Evolutionary conservation across 2,888 invertebrate genomes (phyloP), one percentile per base, ranked within the genome.

Genomic region (Leptodirus hochenwartii): DNA sequence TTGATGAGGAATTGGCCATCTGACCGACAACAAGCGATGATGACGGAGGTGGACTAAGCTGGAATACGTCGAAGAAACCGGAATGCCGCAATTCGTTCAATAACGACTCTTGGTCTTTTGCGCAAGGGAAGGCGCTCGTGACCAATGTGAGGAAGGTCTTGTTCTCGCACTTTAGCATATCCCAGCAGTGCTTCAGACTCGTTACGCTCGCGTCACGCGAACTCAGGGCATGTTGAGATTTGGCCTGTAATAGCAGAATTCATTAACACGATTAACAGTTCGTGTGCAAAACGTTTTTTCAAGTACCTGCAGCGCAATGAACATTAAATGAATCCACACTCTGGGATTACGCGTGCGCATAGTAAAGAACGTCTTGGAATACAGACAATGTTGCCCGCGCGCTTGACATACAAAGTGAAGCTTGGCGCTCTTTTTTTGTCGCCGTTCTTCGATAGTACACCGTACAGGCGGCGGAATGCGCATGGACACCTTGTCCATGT

Each of bases 251-350:
- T 24, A 24, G 6, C 6, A 9, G 6, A 24, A 24, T 8, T 24
- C 6, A 5, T 9, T 9, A 8, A 24, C 6, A 24, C n/a, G n/a
- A n/a, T n/a, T n/a, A n/a, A n/a, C n/a, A n/a, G n/a, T n/a, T n/a
- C n/a, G n/a, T n/a, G n/a, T n/a, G 6, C 20, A 20, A n/a, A 8
- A 20, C 6, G n/a, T 22, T 11, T 15, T 25, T 22, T 12, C 25
- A 62, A 34, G 33, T 37, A 54, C 54, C 43, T 88, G 88, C 37
- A 90, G 68, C 37, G 88, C 84, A 29, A 93, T 68, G 57, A 93
- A 91, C 88, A 93, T 91, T 28, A 93, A 66, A 59, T 93, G 91
- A 39, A 93, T 81, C 93, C 91, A 91, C 24, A 81, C 76, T 41
- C 84, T 67, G 1, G 90, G 80, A 49, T 77, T 72, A 38, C 82